Base-by-base conservation (phyloP, 2,888 invertebrate genomes). In the Tridacna gigas region DNA sequence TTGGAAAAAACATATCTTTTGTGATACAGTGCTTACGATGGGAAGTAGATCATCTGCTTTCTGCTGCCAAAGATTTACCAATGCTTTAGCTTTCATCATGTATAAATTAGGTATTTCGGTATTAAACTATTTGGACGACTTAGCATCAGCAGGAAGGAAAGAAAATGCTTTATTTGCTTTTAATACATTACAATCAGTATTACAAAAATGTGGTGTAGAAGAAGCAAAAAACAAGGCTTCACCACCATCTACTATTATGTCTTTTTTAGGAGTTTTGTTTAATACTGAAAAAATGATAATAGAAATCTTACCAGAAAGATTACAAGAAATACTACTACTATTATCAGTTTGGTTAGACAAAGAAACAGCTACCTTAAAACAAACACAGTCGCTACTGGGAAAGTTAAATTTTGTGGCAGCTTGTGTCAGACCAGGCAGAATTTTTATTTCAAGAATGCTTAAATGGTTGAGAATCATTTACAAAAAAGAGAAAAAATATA, bases 1-100 rank as follows among this genome's bases (percentile, higher is more conserved):
- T 18, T 63, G 63, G 63, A 63, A 63, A 22, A 63, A 63, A 63
- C 63, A 63, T 63, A 63, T 22, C n/a, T 63, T 63, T 63, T 63
- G 63, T n/a, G 63, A 63, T n/a, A 63, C 63, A n/a, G 20, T 63
- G 11, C 63, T 63, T 22, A 63, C 15, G 11, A n/a, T 63, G 63
- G 63, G 63, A 12, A 18, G 20, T 18, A 63, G 22, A n/a, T n/a
- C 13, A n/a, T 18, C 63, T 12, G 63, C 63, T 18, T n/a, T 22
- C n/a, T 18, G 20, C 11, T 12, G 11, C 25, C 63, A 63, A n/a
- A n/a, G n/a, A n/a, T n/a, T n/a, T n/a, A n/a, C n/a, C n/a, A n/a
- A n/a, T n/a, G n/a, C n/a, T n/a, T n/a, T n/a, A n/a, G n/a, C n/a
- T n/a, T n/a, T n/a, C n/a, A n/a, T n/a, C n/a, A n/a, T n/a, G n/a